These are phyloP conservation scores for Ficedula albicollis DNA, from an alignment of 2,797 vertebrate genomes.

Conservation along the genomic window DNA sequence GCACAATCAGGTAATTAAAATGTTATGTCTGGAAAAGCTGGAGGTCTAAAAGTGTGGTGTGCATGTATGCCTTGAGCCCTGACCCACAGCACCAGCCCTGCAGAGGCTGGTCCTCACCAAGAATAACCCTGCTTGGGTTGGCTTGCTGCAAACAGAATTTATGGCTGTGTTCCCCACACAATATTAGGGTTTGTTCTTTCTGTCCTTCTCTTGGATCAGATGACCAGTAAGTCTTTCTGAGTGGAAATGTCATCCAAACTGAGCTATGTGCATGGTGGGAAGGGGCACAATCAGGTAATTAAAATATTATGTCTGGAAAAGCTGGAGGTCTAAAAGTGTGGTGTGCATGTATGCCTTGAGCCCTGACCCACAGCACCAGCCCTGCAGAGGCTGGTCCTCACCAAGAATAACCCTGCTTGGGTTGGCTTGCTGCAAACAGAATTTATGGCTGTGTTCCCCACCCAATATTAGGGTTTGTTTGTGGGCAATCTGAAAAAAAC, in stretches of 20 bases:
- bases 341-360: background rate
- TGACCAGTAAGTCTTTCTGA: background rate
- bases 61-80: background rate
- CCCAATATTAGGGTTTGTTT: background rate
- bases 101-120: background rate
- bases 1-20: background rate
- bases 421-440: background rate
- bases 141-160: background rate
- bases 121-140: fast-evolving
- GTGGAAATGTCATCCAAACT: background rate
- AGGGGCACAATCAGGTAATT: background rate
- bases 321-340: background rate
- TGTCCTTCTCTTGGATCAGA: background rate
- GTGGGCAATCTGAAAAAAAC: background rate
- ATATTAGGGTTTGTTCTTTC: too few species aligned
- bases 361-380: background rate
- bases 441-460: background rate
- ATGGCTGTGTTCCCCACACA: background rate
- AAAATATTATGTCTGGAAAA: background rate
- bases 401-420: fast-evolving
- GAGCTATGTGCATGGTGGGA: background rate
- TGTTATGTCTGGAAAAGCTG: background rate
- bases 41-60: background rate
- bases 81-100: background rate
- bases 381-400: background rate